These are phyloP conservation scores for Caenorhabditis parvicauda DNA, from an alignment of 2,888 invertebrate genomes.

Conservation along the genomic window DNA sequence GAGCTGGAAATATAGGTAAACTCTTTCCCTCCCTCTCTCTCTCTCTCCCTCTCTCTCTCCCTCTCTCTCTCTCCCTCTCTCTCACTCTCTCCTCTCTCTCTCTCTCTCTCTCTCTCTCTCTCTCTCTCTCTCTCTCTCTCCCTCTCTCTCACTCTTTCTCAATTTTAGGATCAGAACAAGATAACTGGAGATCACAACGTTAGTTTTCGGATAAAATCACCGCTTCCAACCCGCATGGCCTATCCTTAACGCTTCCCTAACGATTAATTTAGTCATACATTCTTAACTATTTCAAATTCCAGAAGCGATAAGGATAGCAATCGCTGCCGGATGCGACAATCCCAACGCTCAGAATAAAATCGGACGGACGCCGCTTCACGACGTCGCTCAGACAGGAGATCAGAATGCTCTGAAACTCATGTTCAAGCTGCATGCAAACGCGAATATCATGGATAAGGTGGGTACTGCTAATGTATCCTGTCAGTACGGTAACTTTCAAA, in stretches of 20 bases:
- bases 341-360: slow-evolving; percentile 87
- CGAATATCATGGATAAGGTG: slow-evolving; percentile 89
- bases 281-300: neutral
- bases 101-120: too few species aligned
- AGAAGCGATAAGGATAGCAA: slow-evolving; percentile 46
- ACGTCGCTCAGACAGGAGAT: slow-evolving; percentile 92
- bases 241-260: too few species aligned
- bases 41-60: too few species aligned
- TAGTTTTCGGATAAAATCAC: too few species aligned
- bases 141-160: too few species aligned
- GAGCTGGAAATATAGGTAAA: slow-evolving; percentile 70
- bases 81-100: too few species aligned
- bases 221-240: too few species aligned
- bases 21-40: too few species aligned
- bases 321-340: slow-evolving; percentile 72
- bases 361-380: slow-evolving; percentile 90
- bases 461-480: too few species aligned
- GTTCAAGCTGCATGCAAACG: slow-evolving; percentile 88
- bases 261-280: neutral
- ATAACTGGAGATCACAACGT: neutral
- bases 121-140: too few species aligned
- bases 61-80: too few species aligned
- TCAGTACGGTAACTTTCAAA: neutral
- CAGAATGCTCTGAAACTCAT: slow-evolving; percentile 91
- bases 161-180: neutral